These are phyloP conservation scores for Poeciliopsis turrubarensis DNA, from an alignment of 2,113 vertebrate genomes.

Conservation along the genomic window DNA sequence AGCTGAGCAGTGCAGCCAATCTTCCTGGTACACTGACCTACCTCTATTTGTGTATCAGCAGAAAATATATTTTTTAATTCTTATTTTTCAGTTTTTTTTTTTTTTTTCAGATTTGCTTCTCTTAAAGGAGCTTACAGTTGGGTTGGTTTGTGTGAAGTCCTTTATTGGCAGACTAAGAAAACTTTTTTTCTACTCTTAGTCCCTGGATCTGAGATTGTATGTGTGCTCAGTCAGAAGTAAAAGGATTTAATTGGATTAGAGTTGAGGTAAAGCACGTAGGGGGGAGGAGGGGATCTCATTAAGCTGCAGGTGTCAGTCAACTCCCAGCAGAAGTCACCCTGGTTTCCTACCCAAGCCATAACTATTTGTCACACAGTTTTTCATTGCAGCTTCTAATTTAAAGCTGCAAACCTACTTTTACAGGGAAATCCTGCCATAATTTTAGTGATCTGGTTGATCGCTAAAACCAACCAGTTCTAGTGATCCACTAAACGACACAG, in stretches of 20 bases:
- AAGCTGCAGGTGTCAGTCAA: slow-evolving; percentile 67
- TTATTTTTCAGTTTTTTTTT: too few species aligned
- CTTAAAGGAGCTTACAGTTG: too few species aligned
- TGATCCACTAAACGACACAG: too few species aligned
- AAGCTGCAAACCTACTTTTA: neutral
- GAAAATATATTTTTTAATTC: too few species aligned
- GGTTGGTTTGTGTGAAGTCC: too few species aligned
- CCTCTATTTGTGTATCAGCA: too few species aligned
- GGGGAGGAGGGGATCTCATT: slow-evolving; percentile 49
- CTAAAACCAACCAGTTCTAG: too few species aligned
- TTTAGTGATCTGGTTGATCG: neutral
- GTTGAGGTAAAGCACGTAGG: slow-evolving; percentile 1
- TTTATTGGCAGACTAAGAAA: too few species aligned
- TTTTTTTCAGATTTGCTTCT: too few species aligned
- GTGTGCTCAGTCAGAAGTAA: slow-evolving; percentile 70
- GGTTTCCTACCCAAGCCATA: neutral
- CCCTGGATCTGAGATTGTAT: slow-evolving; percentile 1
- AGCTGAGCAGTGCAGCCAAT: too few species aligned
- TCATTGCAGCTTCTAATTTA: neutral
- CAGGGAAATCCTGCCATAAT: neutral
- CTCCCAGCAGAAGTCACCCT: slow-evolving; percentile 48
- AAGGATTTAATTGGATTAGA: slow-evolving; percentile 70
- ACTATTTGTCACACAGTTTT: neutral
- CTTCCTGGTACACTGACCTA: too few species aligned
- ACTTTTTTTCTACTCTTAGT: neutral